These are phyloP conservation scores for Vanessa atalanta DNA, from an alignment of 1,140 invertebrate species.

Conservation along the genomic window DNA sequence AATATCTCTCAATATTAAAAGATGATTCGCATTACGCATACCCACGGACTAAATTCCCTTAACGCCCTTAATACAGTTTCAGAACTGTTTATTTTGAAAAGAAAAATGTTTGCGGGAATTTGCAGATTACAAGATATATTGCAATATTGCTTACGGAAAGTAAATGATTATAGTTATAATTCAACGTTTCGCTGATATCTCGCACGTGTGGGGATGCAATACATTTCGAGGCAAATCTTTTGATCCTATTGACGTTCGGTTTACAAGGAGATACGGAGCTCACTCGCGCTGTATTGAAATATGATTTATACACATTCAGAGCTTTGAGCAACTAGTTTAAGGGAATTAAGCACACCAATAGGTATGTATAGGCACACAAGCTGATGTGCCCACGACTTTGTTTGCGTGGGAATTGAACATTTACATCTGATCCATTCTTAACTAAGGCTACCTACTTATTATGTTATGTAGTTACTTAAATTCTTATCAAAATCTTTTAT, in stretches of 20 bases:
- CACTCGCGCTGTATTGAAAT: slow-evolving; percentile 40
- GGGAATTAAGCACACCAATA: slow-evolving; percentile 6
- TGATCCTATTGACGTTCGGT: slow-evolving; percentile 52
- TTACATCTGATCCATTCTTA: no score
- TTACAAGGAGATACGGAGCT: slow-evolving; percentile 44
- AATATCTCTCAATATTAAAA: not conserved
- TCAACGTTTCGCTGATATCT: slow-evolving; percentile 47
- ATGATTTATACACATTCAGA: slow-evolving; percentile 46
- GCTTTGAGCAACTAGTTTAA: slow-evolving; percentile 1
- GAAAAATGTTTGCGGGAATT: slow-evolving; percentile 12
- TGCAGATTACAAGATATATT: slow-evolving; percentile 39
- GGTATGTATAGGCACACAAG: not conserved
- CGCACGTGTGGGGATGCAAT: slow-evolving; percentile 53
- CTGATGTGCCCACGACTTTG: no score
- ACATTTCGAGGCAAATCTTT: slow-evolving; percentile 56
- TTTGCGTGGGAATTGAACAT: no score
- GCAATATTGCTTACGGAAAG: slow-evolving; percentile 50
- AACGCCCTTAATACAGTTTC: slow-evolving; percentile 7
- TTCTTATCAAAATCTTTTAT: no score
- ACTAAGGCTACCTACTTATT: no score
- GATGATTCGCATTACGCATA: not conserved
- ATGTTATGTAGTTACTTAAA: no score
- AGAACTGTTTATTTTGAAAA: slow-evolving; percentile 15
- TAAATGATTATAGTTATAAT: slow-evolving; percentile 58
- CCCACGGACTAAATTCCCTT: not conserved